Conservation (phyloP, 2,113 vertebrate species). For the Rissa tridactyla region DNA sequence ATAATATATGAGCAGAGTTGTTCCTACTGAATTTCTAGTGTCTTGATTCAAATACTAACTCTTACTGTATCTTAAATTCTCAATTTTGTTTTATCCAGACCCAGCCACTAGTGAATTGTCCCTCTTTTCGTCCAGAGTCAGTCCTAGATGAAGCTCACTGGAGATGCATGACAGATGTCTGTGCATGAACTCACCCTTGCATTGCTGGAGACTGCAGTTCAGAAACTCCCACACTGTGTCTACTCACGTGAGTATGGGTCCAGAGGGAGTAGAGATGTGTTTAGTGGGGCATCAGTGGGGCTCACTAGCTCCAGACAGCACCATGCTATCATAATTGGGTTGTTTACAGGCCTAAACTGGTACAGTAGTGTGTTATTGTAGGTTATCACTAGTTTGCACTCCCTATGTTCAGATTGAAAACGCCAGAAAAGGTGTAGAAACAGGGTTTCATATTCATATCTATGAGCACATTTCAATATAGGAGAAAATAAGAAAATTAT, state of each 20-base stretch:
- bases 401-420: not conserved
- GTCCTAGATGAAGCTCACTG: not conserved
- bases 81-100: not conserved
- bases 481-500: not conserved
- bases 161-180: not conserved
- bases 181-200: not conserved
- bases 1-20: not conserved
- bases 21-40: not conserved
- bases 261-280: not conserved
- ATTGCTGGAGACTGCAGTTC: not conserved
- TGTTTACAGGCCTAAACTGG: not conserved
- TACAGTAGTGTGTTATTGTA: not conserved
- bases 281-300: not conserved
- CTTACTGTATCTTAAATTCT: not conserved
- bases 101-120: not conserved
- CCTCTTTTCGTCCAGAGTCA: not conserved
- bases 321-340: not conserved
- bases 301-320: not conserved
- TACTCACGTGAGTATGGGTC: not conserved
- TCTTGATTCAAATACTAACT: not conserved
- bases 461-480: not conserved
- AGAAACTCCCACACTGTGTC: not conserved
- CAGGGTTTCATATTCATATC: not conserved
- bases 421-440: not conserved
- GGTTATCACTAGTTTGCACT: not conserved